Evolutionary conservation across 2,888 invertebrate species (phyloP).

Genomic region (Ophion costatus): DNA sequence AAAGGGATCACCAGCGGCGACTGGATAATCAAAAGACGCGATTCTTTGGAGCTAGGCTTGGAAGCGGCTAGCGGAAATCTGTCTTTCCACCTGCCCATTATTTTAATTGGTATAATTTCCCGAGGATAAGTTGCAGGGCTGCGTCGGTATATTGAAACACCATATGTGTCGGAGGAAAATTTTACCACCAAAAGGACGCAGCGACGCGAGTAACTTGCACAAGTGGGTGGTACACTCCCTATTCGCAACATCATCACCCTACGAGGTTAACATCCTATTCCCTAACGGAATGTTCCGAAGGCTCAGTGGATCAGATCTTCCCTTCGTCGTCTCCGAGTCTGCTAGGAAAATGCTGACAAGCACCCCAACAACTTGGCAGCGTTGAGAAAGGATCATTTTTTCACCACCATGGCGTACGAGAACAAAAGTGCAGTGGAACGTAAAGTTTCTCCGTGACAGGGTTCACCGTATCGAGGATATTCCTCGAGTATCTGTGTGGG

Average conservation of each 20-base stretch:
- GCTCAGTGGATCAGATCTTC: not conserved
- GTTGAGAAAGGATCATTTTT: not conserved
- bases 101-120: slow-evolving; percentile 47
- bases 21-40: slow-evolving; percentile 48
- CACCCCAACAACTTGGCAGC: not conserved
- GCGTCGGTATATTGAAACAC: not conserved
- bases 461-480: slow-evolving; percentile 8
- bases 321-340: not conserved
- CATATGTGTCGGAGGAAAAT: slow-evolving; percentile 33
- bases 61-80: slow-evolving; percentile 28
- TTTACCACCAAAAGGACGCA: slow-evolving; percentile 26
- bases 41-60: slow-evolving; percentile 23
- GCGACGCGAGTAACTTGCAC: not conserved
- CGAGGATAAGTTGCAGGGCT: slow-evolving; percentile 15
- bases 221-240: slow-evolving; percentile 23
- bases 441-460: slow-evolving; percentile 32
- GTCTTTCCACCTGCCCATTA: slow-evolving; percentile 47
- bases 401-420: no score
- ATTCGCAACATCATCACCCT: slow-evolving; percentile 12
- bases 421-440: not conserved
- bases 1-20: slow-evolving; percentile 44
- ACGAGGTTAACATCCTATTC: not conserved
- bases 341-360: not conserved
- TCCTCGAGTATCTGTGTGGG: not conserved
- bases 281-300: not conserved